These are phyloP conservation scores for Apostichopus parvimensis DNA, from an alignment of 35 echinoderm and acorn worm species.

Conservation along the genomic window DNA sequence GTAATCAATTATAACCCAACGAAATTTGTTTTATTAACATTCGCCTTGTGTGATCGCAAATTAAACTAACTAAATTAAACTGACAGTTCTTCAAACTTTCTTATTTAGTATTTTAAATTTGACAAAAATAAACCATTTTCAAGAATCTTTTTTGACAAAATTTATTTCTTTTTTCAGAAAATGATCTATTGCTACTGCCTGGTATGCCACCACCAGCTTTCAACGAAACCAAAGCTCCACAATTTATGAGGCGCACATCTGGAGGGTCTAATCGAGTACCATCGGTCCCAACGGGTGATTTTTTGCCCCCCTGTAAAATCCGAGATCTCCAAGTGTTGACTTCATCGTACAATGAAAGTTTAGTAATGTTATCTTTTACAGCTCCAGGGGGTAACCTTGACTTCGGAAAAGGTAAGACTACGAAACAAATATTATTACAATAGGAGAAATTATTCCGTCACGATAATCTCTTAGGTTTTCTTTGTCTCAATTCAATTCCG, in stretches of 20 bases:
- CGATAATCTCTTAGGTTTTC: too few species aligned
- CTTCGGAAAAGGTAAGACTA: slow-evolving; percentile 55
- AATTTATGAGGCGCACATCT: slow-evolving; percentile 50
- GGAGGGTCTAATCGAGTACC: slow-evolving; percentile 67
- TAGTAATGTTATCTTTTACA: slow-evolving; percentile 57
- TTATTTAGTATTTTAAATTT: too few species aligned
- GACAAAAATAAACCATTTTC: too few species aligned
- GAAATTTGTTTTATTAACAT: too few species aligned
- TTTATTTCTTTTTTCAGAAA: neutral
- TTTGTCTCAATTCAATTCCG: too few species aligned
- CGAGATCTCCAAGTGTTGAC: slow-evolving; percentile 59
- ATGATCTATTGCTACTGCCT: slow-evolving; percentile 35
- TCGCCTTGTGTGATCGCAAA: too few species aligned
- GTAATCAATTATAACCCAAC: too few species aligned
- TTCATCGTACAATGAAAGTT: slow-evolving; percentile 45
- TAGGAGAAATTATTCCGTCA: too few species aligned
- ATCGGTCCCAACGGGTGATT: slow-evolving; percentile 44
- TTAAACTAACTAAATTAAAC: too few species aligned
- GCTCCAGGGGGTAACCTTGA: slow-evolving; percentile 78
- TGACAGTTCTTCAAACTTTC: too few species aligned
- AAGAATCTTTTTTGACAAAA: too few species aligned
- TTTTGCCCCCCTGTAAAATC: slow-evolving; percentile 62
- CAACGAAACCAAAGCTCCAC: slow-evolving; percentile 6
- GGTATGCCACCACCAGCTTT: slow-evolving; percentile 15
- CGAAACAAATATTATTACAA: too few species aligned